These are phyloP conservation scores for Sinotaia quadrata DNA, from an alignment of 2,888 invertebrate genomes.

Conservation along the genomic window DNA sequence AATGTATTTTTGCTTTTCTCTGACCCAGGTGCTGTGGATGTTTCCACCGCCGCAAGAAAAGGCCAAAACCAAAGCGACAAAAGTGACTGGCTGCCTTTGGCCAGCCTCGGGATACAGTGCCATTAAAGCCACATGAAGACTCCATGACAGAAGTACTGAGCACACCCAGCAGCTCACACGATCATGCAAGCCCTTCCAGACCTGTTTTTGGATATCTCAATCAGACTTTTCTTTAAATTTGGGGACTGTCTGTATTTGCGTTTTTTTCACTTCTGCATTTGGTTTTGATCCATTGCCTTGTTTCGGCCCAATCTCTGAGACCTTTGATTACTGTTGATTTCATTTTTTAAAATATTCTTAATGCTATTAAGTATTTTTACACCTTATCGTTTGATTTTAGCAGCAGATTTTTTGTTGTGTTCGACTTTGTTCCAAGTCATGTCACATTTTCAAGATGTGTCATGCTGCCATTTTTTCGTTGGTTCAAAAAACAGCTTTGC, in stretches of 20 bases:
- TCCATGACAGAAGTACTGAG: slow-evolving; percentile 29
- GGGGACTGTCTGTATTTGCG: background rate
- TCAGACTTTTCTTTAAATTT: slow-evolving; percentile 37
- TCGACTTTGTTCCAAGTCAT: too few relatives aligned
- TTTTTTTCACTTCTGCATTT: background rate
- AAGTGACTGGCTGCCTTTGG: slow-evolving; percentile 64
- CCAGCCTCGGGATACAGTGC: slow-evolving; percentile 57
- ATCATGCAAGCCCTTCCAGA: slow-evolving; percentile 17
- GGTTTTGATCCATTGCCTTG: background rate
- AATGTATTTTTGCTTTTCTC: slow-evolving; percentile 35
- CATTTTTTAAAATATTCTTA: too few relatives aligned
- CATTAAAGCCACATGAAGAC: slow-evolving; percentile 36
- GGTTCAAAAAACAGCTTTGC: too few relatives aligned
- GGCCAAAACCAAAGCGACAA: slow-evolving; percentile 58
- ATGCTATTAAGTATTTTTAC: too few relatives aligned
- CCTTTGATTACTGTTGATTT: too few relatives aligned
- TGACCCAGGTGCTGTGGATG: slow-evolving; percentile 62
- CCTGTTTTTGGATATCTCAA: slow-evolving; percentile 36
- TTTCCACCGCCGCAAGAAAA: slow-evolving; percentile 56
- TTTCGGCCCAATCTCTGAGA: too few relatives aligned
- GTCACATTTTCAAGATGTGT: too few relatives aligned
- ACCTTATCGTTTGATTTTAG: too few relatives aligned
- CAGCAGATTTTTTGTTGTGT: too few relatives aligned
- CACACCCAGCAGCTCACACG: slow-evolving; percentile 20
- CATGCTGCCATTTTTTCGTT: too few relatives aligned